Percentiles rank a stretch among this genome's conserved stretches.
Evolutionary conservation across 2,113 vertebrate species (phyloP).

Genomic region (Vulpes vulpes): DNA sequence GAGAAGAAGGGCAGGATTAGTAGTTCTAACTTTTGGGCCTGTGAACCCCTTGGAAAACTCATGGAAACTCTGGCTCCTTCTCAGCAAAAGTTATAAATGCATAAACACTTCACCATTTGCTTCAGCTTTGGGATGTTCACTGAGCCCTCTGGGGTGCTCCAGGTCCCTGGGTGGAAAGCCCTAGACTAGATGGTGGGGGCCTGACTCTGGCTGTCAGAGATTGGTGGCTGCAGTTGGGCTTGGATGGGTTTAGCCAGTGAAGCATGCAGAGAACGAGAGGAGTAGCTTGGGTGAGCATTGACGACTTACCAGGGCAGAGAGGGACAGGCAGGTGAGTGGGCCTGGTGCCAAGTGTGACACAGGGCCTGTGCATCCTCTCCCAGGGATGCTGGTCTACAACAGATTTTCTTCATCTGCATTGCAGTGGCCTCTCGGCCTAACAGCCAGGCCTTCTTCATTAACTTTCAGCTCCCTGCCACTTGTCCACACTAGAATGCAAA

Average conservation of each 20-base stretch:
- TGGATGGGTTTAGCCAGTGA: background rate
- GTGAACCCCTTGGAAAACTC: background rate
- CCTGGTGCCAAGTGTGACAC: background rate
- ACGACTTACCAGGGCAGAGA: background rate
- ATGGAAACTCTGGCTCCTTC: background rate
- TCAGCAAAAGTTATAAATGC: background rate
- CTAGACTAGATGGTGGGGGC: background rate
- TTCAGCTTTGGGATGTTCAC: background rate
- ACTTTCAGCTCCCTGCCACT: background rate
- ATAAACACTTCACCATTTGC: background rate
- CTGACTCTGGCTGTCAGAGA: background rate
- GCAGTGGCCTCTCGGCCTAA: background rate
- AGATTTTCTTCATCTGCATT: background rate
- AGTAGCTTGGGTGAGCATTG: background rate
- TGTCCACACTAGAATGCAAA: background rate
- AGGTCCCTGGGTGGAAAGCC: background rate
- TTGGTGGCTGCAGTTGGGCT: background rate
- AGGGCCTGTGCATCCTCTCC: background rate
- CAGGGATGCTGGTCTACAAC: background rate
- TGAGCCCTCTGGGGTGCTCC: background rate
- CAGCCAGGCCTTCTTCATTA: background rate
- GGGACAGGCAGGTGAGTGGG: background rate
- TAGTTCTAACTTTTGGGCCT: background rate
- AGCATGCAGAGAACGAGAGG: background rate
- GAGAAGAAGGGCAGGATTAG: background rate